Conservation (phyloP, 2,888 invertebrate genomes). For the Sympetrum striolatum region DNA sequence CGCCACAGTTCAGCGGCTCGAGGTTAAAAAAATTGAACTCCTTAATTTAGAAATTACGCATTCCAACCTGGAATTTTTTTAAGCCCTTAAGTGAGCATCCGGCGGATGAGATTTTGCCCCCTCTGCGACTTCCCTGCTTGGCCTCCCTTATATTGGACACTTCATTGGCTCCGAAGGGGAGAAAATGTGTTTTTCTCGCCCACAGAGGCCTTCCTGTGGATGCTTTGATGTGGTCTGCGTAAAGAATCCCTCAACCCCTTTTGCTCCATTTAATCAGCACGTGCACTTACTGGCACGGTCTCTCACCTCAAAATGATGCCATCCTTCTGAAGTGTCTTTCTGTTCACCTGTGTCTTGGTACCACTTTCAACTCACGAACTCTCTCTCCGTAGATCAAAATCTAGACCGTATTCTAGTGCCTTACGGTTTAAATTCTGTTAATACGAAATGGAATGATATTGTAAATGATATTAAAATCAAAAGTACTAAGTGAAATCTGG, state of each 20-base stretch:
- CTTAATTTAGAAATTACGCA: no score
- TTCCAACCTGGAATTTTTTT: no score
- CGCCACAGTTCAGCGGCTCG: no score
- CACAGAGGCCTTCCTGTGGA: neutral
- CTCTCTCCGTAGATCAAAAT: neutral
- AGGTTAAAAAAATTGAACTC: no score
- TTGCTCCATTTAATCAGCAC: neutral
- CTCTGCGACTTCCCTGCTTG: neutral
- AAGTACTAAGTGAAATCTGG: no score
- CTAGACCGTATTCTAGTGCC: no score
- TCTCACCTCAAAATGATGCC: neutral
- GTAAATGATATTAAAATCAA: no score
- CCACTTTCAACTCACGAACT: neutral
- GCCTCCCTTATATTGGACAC: neutral
- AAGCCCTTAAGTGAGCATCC: no score
- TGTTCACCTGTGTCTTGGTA: neutral
- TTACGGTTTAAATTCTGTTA: no score
- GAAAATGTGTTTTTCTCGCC: neutral
- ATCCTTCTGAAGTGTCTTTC: neutral
- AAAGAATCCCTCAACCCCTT: neutral
- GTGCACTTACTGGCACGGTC: neutral
- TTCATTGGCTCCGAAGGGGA: neutral
- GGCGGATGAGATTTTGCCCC: no score
- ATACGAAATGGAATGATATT: no score
- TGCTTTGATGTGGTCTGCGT: neutral